Percentiles rank a stretch among this genome's conserved stretches.
Evolutionary conservation across 2,888 invertebrate genomes (phyloP).

Genomic region (Iphiclides podalirius): DNA sequence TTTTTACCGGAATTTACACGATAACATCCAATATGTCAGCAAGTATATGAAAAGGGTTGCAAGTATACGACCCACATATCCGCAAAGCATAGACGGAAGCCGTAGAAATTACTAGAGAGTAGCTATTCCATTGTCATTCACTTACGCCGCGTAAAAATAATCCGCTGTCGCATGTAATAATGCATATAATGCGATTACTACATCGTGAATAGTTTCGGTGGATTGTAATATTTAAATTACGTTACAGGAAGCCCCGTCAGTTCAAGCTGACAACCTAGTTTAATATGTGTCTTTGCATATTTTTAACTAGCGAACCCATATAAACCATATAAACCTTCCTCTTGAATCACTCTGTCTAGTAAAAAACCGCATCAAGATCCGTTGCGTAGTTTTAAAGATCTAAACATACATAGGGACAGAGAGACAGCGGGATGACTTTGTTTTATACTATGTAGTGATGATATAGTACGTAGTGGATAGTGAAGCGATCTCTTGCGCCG

Average conservation of each 20-base stretch:
- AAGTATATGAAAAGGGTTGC: background rate
- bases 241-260: conserved; percentile 10
- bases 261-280: conserved; percentile 7
- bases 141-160: conserved; percentile 2
- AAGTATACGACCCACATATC: background rate
- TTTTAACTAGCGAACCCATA: background rate
- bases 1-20: too few species aligned
- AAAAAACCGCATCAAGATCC: too few species aligned
- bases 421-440: too few species aligned
- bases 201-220: background rate
- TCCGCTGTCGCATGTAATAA: conserved; percentile 11
- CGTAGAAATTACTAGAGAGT: conserved; percentile 5
- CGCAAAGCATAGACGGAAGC: conserved; percentile 5
- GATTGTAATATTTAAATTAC: conserved; percentile 1
- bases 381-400: too few species aligned
- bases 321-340: too few species aligned
- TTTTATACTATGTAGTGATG: too few species aligned
- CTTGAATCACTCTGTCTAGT: too few species aligned
- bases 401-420: too few species aligned
- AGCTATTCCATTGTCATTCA: conserved; percentile 3
- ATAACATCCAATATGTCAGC: too few species aligned
- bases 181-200: conserved; percentile 15
- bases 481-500: too few species aligned
- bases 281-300: background rate
- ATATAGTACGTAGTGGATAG: too few species aligned